Evolutionary conservation across 2,113 vertebrate species (phyloP).

Genomic region (Ctenomys sociabilis): DNA sequence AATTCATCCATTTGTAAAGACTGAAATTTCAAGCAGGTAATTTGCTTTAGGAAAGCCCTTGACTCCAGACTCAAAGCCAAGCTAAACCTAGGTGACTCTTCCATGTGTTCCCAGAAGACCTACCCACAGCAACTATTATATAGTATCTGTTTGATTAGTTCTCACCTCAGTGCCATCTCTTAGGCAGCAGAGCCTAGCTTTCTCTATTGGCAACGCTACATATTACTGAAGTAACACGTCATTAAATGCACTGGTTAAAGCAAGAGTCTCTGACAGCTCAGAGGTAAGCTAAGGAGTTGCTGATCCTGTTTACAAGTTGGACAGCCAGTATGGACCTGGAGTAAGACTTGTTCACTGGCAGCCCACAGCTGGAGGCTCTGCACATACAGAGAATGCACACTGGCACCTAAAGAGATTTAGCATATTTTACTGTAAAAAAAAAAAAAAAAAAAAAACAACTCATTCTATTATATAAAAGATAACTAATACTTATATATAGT

Average conservation of each 20-base stretch:
- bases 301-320: not conserved
- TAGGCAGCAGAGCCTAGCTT: not conserved
- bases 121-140: not conserved
- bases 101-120: not conserved
- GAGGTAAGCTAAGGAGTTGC: not conserved
- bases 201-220: not conserved
- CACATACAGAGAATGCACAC: not conserved
- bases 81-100: not conserved
- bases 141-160: not conserved
- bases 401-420: not conserved
- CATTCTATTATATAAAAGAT: not conserved
- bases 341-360: not conserved
- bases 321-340: not conserved
- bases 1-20: not conserved
- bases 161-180: not conserved
- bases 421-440: not conserved
- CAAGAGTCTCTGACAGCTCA: not conserved
- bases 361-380: not conserved
- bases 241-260: not conserved
- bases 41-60: not conserved
- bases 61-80: not conserved
- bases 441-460: not conserved
- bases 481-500: not conserved
- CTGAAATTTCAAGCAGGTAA: not conserved
- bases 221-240: not conserved